Base-by-base conservation (phyloP, 2,113 vertebrate species). In the Chloroceryle aenea region DNA sequence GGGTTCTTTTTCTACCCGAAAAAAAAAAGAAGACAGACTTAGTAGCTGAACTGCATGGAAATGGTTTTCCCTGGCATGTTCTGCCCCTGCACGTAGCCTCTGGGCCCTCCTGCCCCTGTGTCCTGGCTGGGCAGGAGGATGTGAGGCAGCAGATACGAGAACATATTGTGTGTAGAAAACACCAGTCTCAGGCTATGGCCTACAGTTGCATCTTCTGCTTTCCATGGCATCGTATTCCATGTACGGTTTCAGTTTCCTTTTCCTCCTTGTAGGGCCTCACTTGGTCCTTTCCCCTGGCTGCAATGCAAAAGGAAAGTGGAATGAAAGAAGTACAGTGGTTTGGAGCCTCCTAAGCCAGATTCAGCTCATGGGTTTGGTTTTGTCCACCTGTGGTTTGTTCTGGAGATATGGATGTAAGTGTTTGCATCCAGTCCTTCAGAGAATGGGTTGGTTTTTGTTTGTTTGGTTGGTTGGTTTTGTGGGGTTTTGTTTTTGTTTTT, bases 41-140 rank as follows among this genome's bases (percentile, higher is more conserved):
- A 6, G 7, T 22, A 23, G 42, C 29, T 53, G 21, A 62, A 32
- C 13, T 58, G 10, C 16, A 4, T n/a, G 32, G 43, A 48, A 27
- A 38, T 17, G 4, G 17, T 34, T 67, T 55, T 32, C 19, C 26
- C 6, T 42, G 26, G 3, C 0, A 7, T 2, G 0, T 15, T 53
- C 15, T 42, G 22, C 12, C 6, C 11, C 18, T 21, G 23, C 6
- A 7, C 11, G 18, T 67, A 20, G 30, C 5, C 4, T 48, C 45
- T 18, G 12, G 19, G 3, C 9, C 42, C 5, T 27, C 32, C 8
- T 34, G 22, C 78, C 17, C 42, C 7, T n/a, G 38, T 30, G 19
- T 27, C 12, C 47, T 63, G 42, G 18, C 16, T 29, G 26, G 17
- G 8, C 38, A 47, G 82, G 11, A 79, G 43, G 26, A 25, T 30